Conservation (phyloP, 2,888 invertebrate genomes). For the Gandaritis pyraliata region DNA sequence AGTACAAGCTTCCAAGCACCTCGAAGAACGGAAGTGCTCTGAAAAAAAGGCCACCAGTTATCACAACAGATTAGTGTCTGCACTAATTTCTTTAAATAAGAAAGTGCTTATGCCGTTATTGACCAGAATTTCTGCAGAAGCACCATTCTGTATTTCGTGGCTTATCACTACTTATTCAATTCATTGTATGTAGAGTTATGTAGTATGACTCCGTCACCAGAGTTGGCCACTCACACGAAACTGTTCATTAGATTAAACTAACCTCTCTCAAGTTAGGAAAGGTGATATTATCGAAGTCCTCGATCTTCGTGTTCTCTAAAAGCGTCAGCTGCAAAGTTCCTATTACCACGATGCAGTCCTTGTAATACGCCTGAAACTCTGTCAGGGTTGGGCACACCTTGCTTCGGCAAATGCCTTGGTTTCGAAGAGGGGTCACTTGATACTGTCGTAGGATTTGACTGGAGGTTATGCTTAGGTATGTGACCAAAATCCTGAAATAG, state of each 20-base stretch:
- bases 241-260: background rate
- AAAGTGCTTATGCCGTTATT: no score
- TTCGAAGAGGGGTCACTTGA: constrained; percentile 23
- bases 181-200: no score
- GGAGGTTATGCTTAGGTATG: constrained; percentile 17
- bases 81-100: no score
- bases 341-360: constrained; percentile 86
- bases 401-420: constrained; percentile 55
- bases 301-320: constrained; percentile 79
- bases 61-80: no score
- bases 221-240: no score
- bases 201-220: no score
- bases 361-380: constrained; percentile 45
- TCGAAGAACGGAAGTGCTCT: no score
- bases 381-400: constrained; percentile 45
- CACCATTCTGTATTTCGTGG: no score
- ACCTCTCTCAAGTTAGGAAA: constrained; percentile 90
- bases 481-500: constrained; percentile 28
- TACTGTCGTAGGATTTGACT: constrained; percentile 24
- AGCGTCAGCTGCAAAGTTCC: constrained; percentile 90
- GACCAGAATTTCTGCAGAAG: no score
- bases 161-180: no score
- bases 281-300: constrained; percentile 78
- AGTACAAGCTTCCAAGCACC: no score
- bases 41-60: no score